Conservation (phyloP, 2,113 vertebrate species). For the Epinephelus lanceolatus region DNA sequence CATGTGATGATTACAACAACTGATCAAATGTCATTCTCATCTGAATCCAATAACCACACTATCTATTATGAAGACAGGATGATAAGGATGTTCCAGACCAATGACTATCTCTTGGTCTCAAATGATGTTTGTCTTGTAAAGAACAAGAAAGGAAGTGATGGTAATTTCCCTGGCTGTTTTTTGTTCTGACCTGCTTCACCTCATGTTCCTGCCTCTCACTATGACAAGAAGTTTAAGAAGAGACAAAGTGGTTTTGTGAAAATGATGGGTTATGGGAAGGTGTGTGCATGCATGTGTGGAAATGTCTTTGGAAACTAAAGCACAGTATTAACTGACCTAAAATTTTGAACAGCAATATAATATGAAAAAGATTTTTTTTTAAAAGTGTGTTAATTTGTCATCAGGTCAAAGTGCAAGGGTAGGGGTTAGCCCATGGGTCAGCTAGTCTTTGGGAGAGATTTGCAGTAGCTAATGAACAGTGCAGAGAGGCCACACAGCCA, state of each 20-base stretch:
- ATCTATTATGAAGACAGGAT: background rate
- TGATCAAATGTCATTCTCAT: background rate
- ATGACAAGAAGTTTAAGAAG: background rate
- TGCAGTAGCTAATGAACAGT: too few species aligned
- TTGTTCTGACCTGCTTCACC: slow-evolving; percentile 1
- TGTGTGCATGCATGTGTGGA: background rate
- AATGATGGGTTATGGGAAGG: background rate
- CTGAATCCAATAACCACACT: background rate
- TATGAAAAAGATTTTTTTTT: too few species aligned
- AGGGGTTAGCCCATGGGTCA: too few species aligned
- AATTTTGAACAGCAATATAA: too few species aligned
- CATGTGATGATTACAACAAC: background rate
- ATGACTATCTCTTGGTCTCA: background rate
- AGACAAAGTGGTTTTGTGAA: background rate
- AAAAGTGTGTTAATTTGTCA: too few species aligned
- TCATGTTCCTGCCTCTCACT: background rate
- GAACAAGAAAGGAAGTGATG: background rate
- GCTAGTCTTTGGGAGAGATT: too few species aligned
- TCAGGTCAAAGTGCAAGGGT: too few species aligned
- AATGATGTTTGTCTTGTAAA: background rate
- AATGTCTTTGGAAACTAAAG: too few species aligned
- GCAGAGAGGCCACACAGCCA: too few species aligned
- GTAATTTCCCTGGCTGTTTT: background rate
- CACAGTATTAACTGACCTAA: too few species aligned
- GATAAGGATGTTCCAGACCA: background rate